phyloP scores from a whole-genome alignment of 2,797 vertebrate genomes.

The Cephalopachus bancanus region DNA sequence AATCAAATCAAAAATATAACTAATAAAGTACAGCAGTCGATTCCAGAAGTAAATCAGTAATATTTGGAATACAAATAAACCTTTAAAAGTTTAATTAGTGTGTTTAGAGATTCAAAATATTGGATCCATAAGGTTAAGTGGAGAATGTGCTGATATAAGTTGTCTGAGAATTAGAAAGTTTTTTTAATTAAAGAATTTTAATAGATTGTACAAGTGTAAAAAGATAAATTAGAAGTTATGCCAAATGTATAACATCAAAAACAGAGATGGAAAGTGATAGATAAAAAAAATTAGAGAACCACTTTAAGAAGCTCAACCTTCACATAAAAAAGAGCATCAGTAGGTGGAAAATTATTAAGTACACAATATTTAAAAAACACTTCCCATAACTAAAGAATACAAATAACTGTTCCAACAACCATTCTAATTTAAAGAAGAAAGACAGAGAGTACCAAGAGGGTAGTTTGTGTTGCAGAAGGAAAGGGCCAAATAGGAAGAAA shows the following conservation, averaged over 20 bases:
- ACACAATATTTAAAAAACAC: neutral
- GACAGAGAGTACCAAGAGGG: neutral
- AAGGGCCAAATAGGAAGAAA: neutral
- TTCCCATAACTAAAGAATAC: neutral
- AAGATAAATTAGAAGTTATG: neutral
- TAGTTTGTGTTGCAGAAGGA: neutral
- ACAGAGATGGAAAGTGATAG: slow-evolving; percentile 33
- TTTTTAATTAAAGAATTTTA: slow-evolving; percentile 22
- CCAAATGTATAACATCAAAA: neutral
- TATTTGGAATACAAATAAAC: neutral
- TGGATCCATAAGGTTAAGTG: neutral
- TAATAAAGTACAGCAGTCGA: neutral
- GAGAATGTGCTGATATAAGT: neutral
- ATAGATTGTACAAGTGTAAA: neutral
- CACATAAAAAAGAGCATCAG: neutral
- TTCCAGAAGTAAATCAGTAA: neutral
- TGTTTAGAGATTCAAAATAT: slow-evolving; percentile 3
- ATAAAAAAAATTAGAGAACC: slow-evolving; percentile 37
- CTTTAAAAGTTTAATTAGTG: neutral
- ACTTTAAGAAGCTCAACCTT: neutral
- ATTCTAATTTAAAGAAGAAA: neutral
- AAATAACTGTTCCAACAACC: neutral
- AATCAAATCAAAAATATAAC: neutral
- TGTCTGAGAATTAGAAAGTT: neutral
- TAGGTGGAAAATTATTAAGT: neutral